Conservation (phyloP, 1,140 invertebrate species). For the Drosophila yakuba region DNA sequence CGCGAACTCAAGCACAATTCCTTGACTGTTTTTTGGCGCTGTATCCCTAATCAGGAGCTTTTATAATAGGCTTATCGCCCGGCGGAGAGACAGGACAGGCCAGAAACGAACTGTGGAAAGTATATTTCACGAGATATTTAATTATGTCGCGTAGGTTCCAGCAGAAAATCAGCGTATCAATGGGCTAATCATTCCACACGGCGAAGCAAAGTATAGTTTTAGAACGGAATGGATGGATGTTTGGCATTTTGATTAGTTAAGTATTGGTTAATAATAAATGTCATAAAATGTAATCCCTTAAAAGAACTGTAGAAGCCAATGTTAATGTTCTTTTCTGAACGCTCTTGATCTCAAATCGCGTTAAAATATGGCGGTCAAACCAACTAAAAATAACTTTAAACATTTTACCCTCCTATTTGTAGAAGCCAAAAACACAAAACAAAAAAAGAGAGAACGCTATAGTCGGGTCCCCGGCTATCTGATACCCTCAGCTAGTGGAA, state of each 20-base stretch:
- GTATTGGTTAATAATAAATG: too few relatives aligned
- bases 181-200: not conserved
- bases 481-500: too few relatives aligned
- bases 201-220: too few relatives aligned
- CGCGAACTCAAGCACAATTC: slow-evolving; percentile 16
- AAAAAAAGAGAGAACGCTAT: too few relatives aligned
- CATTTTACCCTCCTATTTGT: slow-evolving; percentile 48
- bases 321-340: too few relatives aligned
- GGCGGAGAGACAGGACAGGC: slow-evolving; percentile 37
- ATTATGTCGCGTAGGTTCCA: slow-evolving; percentile 24
- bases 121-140: slow-evolving; percentile 12
- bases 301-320: too few relatives aligned
- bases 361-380: slow-evolving; percentile 18
- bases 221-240: too few relatives aligned
- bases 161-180: slow-evolving; percentile 14
- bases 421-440: slow-evolving; percentile 12
- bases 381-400: slow-evolving; percentile 62
- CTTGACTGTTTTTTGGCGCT: slow-evolving; percentile 12
- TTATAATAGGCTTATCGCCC: slow-evolving; percentile 52
- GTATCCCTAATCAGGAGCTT: slow-evolving; percentile 32
- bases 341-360: slow-evolving; percentile 17
- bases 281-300: too few relatives aligned
- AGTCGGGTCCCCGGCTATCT: too few relatives aligned
- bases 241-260: too few relatives aligned
- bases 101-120: slow-evolving; percentile 17